These are phyloP conservation scores for Mionectes olivaceus DNA, from an alignment of 2,797 vertebrate species.

Conservation along the genomic window DNA sequence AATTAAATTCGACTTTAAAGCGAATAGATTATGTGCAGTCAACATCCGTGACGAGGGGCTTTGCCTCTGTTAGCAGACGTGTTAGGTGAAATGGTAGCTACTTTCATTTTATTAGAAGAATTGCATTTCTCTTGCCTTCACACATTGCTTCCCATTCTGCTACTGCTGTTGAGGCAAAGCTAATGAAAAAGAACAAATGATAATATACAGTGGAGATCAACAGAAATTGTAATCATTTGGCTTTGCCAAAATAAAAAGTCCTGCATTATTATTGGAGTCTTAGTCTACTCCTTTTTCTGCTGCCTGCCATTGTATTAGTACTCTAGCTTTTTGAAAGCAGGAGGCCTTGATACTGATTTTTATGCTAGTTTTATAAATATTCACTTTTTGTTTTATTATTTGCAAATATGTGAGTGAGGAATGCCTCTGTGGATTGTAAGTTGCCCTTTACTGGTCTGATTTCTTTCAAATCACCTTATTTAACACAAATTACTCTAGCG, in stretches of 20 bases:
- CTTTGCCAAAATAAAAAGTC: neutral
- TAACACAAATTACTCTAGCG: neutral
- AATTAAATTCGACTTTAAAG: constrained; percentile 36
- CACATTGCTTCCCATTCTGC: neutral
- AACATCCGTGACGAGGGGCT: neutral
- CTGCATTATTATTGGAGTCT: neutral
- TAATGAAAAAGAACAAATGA: constrained; percentile 32
- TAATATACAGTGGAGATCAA: neutral
- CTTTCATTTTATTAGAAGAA: neutral
- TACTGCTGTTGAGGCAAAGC: constrained; percentile 15
- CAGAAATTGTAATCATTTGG: neutral
- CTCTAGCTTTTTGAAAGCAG: neutral
- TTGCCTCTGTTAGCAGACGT: neutral
- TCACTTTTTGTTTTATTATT: neutral
- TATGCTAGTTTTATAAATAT: neutral
- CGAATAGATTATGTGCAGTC: neutral
- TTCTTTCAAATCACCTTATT: neutral
- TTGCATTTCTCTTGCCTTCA: neutral
- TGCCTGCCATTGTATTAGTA: neutral
- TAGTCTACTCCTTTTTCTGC: neutral
- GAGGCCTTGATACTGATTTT: neutral
- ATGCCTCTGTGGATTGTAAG: neutral
- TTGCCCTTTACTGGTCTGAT: neutral
- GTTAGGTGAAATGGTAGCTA: constrained; percentile 6
- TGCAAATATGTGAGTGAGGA: neutral